Evolutionary conservation across 2,113 vertebrate species (phyloP).

Genomic region (Mohoua ochrocephala): DNA sequence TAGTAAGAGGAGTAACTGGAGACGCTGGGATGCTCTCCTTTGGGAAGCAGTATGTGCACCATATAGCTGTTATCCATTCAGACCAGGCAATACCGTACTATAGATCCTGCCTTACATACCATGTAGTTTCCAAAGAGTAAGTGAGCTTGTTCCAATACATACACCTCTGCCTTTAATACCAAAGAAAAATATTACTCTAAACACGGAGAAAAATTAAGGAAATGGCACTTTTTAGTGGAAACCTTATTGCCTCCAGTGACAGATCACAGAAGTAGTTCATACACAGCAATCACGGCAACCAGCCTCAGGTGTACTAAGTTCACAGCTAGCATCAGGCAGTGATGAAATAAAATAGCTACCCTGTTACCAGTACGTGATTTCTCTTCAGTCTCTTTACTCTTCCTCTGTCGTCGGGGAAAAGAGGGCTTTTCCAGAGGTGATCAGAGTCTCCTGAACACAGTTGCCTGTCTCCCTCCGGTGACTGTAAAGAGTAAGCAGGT

Average conservation of each 20-base stretch:
- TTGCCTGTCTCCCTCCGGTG: not conserved
- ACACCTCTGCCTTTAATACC: not conserved
- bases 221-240: not conserved
- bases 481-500: not conserved
- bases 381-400: not conserved
- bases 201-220: not conserved
- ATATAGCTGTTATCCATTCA: fast-evolving
- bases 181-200: not conserved
- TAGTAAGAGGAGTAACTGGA: not conserved
- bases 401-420: too few relatives aligned
- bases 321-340: not conserved
- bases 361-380: not conserved
- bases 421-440: not conserved
- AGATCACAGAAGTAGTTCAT: not conserved
- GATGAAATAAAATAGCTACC: not conserved
- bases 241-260: not conserved
- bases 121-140: not conserved
- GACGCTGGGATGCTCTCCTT: not conserved
- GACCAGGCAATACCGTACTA: not conserved
- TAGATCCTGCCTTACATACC: too few relatives aligned
- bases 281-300: not conserved
- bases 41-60: not conserved
- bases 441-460: too few relatives aligned
- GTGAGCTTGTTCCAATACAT: not conserved
- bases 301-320: not conserved